A percentile compares a stretch with the other conserved stretches of the same genome.
Evolutionary conservation across 2,113 vertebrate genomes (phyloP).

Genomic region (Ceyx cyanopectus): DNA sequence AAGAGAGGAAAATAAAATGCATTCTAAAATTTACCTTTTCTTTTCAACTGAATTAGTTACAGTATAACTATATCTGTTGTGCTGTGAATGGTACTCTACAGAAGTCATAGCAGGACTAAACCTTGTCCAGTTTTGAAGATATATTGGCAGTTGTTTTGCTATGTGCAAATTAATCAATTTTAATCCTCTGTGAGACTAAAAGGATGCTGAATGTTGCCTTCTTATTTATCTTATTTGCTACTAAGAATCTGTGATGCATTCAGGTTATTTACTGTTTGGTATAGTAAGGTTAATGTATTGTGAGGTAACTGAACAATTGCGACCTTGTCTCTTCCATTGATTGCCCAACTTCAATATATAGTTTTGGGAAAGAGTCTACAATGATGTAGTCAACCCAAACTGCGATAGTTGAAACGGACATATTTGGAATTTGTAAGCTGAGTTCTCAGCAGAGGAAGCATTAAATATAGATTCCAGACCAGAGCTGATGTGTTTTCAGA

Average conservation of each 20-base stretch:
- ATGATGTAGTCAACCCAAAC: neutral
- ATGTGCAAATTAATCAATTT: neutral
- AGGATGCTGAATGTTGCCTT: neutral
- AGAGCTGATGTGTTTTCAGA: neutral
- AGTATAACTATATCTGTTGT: neutral
- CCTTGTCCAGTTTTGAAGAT: neutral
- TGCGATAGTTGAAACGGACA: neutral
- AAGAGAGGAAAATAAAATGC: slow-evolving; percentile 7
- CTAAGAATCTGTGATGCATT: neutral
- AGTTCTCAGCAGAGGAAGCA: too few species aligned
- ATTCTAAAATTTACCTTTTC: slow-evolving; percentile 22
- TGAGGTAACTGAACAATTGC: neutral
- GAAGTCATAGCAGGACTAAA: neutral
- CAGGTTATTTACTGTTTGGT: neutral
- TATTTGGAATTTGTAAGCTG: neutral
- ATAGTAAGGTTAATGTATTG: neutral
- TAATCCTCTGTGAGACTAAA: neutral
- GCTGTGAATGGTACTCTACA: neutral
- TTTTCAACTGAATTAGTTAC: slow-evolving; percentile 51
- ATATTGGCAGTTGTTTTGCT: neutral
- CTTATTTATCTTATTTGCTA: neutral
- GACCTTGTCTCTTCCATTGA: neutral
- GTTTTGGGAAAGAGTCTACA: neutral
- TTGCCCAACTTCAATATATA: neutral
- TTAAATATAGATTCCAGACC: neutral